phyloP scores from a whole-genome alignment of 2,888 invertebrate species.

The Liodrosophila aerea region DNA sequence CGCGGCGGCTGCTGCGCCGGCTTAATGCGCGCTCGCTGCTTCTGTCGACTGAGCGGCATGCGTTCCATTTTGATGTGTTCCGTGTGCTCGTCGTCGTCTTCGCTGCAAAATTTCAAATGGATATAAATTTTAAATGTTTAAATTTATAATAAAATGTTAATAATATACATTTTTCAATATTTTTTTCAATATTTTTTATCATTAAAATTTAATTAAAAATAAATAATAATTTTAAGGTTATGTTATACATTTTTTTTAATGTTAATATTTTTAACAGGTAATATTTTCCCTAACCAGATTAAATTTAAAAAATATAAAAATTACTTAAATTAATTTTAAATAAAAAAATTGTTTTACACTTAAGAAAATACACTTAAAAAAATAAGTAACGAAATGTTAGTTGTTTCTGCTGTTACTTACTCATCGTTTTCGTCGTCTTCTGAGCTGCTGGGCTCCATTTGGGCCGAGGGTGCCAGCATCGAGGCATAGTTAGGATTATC shows the following conservation, averaged over 20 bases:
- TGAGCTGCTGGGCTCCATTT: constrained; percentile 38
- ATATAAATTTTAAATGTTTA: neutral
- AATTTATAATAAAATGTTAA: neutral
- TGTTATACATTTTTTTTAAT: neutral
- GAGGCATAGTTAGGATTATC: constrained; percentile 71
- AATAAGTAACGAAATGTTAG: no score
- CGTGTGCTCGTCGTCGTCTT: constrained; percentile 54
- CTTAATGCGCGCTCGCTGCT: constrained; percentile 41
- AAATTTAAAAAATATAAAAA: no score
- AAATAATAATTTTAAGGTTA: no score
- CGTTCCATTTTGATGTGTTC: constrained; percentile 77
- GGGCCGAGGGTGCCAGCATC: constrained; percentile 29
- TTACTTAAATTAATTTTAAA: no score
- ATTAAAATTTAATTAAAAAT: no score
- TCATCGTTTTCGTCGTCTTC: constrained; percentile 53
- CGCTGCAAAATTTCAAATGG: constrained; percentile 22
- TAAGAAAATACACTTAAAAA: no score
- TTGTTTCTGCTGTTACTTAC: constrained; percentile 23
- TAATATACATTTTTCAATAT: no score
- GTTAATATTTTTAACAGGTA: no score
- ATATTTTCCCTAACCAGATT: no score
- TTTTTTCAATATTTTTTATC: no score
- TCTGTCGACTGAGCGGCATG: constrained; percentile 65
- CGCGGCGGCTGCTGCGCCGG: constrained; percentile 36
- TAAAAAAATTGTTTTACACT: no score